Evolutionary conservation across 2,888 invertebrate species (phyloP).

Genomic region (Drosophila tripunctata): DNA sequence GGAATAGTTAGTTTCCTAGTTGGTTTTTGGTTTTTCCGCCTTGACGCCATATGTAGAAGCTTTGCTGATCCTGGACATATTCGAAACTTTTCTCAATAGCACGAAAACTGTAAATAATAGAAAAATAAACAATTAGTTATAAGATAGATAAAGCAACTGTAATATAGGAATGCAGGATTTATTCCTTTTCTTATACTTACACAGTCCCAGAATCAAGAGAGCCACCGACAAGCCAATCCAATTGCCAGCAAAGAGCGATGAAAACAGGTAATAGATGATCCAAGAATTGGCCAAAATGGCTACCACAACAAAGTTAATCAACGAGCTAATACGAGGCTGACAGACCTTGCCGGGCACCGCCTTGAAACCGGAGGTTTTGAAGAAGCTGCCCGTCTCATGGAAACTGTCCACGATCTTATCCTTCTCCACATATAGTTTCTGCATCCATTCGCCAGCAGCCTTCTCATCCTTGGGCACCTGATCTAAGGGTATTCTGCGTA

Average conservation of each 20-base stretch:
- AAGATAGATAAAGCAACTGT: too few relatives aligned
- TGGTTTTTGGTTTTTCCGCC: conserved; percentile 26
- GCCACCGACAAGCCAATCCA: conserved; percentile 43
- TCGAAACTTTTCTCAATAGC: conserved; percentile 41
- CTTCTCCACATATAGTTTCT: conserved; percentile 92
- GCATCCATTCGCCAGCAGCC: conserved; percentile 91
- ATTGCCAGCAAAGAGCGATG: conserved; percentile 47
- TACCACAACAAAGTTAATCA: conserved; percentile 90
- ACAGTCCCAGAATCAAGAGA: conserved; percentile 24
- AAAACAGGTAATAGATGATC: conserved; percentile 42
- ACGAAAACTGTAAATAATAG: conserved; percentile 40
- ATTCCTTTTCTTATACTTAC: conserved; percentile 36
- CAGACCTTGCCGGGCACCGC: conserved; percentile 86
- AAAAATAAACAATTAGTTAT: too few relatives aligned
- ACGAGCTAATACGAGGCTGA: conserved; percentile 87
- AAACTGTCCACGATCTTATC: conserved; percentile 86
- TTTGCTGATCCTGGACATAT: conserved; percentile 58
- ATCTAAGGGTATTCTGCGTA: conserved; percentile 92
- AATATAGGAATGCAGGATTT: too few relatives aligned
- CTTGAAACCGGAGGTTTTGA: conserved; percentile 89
- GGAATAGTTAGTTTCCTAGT: conserved; percentile 7
- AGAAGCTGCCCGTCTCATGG: conserved; percentile 89
- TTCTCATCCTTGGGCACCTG: conserved; percentile 90
- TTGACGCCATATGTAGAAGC: conserved; percentile 47
- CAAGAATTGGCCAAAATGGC: conserved; percentile 36